A percentile compares a stretch with the other conserved stretches of the same genome.
These are phyloP conservation scores for Aradus depressus DNA, from an alignment of 2,888 invertebrate genomes.

Conservation along the genomic window DNA sequence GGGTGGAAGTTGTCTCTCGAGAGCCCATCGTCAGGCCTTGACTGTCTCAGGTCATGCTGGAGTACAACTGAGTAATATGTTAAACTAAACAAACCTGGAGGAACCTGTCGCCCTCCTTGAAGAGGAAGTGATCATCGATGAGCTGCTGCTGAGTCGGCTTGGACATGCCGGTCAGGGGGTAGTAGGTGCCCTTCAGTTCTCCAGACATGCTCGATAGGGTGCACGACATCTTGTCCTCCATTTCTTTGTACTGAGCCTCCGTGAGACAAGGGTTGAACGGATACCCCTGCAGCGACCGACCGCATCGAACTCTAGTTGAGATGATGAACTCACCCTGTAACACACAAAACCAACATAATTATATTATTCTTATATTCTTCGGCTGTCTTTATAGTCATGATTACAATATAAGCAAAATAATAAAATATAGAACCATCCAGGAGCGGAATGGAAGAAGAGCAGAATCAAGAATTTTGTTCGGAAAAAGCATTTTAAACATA, in stretches of 20 bases:
- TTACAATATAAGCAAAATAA: no score
- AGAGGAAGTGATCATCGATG: conserved; percentile 96
- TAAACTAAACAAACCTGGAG: conserved; percentile 40
- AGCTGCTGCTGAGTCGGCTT: conserved; percentile 92
- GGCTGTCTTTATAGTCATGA: no score
- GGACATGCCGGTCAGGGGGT: conserved; percentile 90
- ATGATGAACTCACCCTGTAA: conserved; percentile 70
- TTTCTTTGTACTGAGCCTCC: conserved; percentile 93
- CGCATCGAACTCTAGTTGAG: conserved; percentile 92
- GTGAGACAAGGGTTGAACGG: conserved; percentile 96
- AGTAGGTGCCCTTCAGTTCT: conserved; percentile 90
- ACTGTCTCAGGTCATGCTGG: no score
- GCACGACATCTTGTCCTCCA: conserved; percentile 80
- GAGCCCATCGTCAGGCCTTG: no score
- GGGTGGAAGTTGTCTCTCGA: no score
- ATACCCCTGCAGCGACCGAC: conserved; percentile 87
- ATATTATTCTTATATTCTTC: no score
- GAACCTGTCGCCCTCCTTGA: conserved; percentile 92
- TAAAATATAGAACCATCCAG: no score
- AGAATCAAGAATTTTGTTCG: background rate
- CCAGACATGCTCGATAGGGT: conserved; percentile 73
- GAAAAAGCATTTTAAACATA: background rate
- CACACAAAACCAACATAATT: background rate
- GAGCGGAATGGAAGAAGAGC: background rate
- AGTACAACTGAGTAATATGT: no score